Conservation (phyloP, 2,888 invertebrate species). For the Conops quadrifasciatus region DNA sequence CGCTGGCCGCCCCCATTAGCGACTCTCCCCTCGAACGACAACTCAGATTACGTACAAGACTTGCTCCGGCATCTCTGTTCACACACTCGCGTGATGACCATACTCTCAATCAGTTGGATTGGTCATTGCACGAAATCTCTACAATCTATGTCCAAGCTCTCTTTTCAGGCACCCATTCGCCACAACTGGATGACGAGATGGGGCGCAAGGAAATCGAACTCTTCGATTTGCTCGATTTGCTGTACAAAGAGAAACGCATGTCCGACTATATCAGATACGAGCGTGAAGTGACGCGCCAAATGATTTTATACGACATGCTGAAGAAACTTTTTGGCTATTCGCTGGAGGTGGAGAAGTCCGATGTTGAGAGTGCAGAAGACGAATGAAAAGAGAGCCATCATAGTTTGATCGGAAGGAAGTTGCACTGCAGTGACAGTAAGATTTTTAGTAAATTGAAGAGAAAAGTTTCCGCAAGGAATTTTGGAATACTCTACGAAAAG, state of each 20-base stretch:
- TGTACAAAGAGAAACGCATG: constrained; percentile 54
- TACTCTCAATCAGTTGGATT: constrained; percentile 50
- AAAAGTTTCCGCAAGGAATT: no score
- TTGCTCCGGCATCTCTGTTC: constrained; percentile 48
- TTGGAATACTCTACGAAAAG: no score
- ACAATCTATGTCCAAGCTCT: constrained; percentile 57
- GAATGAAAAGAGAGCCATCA: background rate
- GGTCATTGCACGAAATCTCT: constrained; percentile 51
- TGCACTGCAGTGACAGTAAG: no score
- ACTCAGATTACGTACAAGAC: constrained; percentile 41
- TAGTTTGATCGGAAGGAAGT: background rate
- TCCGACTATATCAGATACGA: constrained; percentile 58
- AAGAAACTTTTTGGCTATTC: constrained; percentile 58
- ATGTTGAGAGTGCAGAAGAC: background rate
- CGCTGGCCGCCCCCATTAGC: constrained; percentile 14
- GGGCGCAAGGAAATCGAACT: constrained; percentile 53
- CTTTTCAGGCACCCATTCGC: constrained; percentile 55
- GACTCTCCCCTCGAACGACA: constrained; percentile 9
- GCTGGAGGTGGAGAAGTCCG: constrained; percentile 43
- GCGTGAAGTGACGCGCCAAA: constrained; percentile 57
- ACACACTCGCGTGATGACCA: constrained; percentile 46
- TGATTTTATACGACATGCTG: constrained; percentile 58
- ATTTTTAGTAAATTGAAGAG: no score
- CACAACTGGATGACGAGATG: constrained; percentile 52
- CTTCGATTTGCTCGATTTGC: constrained; percentile 54